Evolutionary conservation across 2,888 invertebrate genomes (phyloP), one percentile per base, ranked within the genome.

Genomic region (Craniophora ligustri): DNA sequence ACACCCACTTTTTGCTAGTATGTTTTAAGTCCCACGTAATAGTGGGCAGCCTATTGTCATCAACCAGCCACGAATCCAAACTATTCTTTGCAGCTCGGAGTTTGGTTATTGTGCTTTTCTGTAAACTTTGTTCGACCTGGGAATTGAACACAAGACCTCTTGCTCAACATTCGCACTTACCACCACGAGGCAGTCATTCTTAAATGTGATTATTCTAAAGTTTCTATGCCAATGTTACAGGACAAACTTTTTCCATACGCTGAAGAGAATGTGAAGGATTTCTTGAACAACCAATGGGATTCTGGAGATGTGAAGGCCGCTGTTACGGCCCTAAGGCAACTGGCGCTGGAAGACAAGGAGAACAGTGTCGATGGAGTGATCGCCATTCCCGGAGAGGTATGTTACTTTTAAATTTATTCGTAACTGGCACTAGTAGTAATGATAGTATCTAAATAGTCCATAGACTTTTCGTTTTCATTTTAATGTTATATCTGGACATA

Each of bases 181-280:
- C n/a, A n/a, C n/a, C n/a, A n/a, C n/a, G 1, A n/a, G 26, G 21
- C 7, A 19, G 13, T 21, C 35, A n/a, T 7, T 21, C 1, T 42
- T n/a, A 8, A 23, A 8, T 34, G 6, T 16, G 19, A 28, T 8
- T 8, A 13, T 10, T 50, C 3, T 39, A 16, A 35, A 35, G 23
- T 15, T 2, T 19, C 5, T 19, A 18, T 1, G 18, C 35, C 5
- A 41, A 53, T 80, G 78, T 89, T 87, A 32, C 86, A 97, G 96
- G 97, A 97, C 60, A 94, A 95, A 14, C 91, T 97, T 30, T 97
- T 97, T 78, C 96, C 96, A 0, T 98, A 97, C 81, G 96, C 97
- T 0, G 94, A 94, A 69, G 94, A 96, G 59, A 95, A 98, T 80
- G 94, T 96, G 16, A 95, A 96, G 76, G 89, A 94, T 45, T 98